A percentile compares a stretch with the other conserved stretches of the same genome.
Conservation (phyloP, 2,113 vertebrate species). For the Cebus imitator region DNA sequence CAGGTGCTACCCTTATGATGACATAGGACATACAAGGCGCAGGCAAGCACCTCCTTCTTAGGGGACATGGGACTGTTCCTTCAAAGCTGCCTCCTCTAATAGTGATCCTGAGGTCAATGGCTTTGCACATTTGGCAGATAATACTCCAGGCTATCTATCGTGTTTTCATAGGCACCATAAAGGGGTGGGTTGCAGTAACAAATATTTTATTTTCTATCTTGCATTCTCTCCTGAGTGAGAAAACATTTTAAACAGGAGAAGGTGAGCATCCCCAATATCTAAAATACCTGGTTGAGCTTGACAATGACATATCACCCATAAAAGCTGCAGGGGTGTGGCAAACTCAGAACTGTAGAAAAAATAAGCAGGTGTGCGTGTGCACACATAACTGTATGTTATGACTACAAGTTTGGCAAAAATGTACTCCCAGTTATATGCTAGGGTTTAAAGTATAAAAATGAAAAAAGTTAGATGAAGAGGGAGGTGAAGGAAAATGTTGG, state of each 20-base stretch:
- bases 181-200: neutral
- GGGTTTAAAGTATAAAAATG: neutral
- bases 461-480: neutral
- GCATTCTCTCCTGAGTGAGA: neutral
- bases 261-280: neutral
- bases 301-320: neutral
- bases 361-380: neutral
- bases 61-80: too few relatives aligned
- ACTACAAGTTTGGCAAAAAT: neutral
- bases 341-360: neutral
- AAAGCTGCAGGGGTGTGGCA: neutral
- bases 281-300: neutral
- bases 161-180: neutral
- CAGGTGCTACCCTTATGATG: too few relatives aligned
- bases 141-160: too few relatives aligned
- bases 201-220: neutral
- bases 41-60: fast-evolving
- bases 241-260: neutral
- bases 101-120: neutral
- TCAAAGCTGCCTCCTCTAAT: neutral
- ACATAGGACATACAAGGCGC: neutral
- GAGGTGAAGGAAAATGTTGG: neutral
- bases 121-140: neutral
- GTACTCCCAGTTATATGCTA: neutral
- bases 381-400: fast-evolving